Evolutionary conservation across 2,113 vertebrate species (phyloP), one percentile per base, ranked within the genome.

Genomic region (Cynopterus brachyotis): DNA sequence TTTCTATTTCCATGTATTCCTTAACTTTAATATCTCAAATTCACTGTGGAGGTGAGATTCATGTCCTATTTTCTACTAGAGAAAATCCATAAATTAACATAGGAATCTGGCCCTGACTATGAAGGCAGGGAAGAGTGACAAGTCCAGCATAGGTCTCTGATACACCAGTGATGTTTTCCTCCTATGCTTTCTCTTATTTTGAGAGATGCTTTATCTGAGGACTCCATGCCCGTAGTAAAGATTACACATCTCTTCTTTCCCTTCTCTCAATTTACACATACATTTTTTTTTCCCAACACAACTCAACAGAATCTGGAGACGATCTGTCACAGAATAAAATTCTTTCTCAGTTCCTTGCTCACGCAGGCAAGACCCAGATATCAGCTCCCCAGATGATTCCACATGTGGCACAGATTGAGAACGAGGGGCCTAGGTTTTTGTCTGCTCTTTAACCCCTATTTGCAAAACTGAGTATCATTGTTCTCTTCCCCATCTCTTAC

Each of bases 31-130:
- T 72, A 40, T 84, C 64, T 89, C n/a, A 40, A 78, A 73, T 79
- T 62, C 73, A 72, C 53, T 55, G 59, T 70, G 64, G n/a, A 96
- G 24, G 86, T 95, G 91, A 97, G 89, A 95, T 64, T 94, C 81
- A 83, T 62, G 86, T 84, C 72, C 64, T 89, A 64, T 42, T 91
- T 95, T 96, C 59, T 67, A 78, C 53, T 24, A 50, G 93, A 95
- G 59, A 97, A 89, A 87, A 88, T 80, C 45, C 82, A 76, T 95
- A 93, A 89, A 95, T 94, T 89, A 86, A 35, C 69, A 85, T 37
- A 35, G 24, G 32, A 30, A 11, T 59, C 79, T 66, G 22, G 16
- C 30, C 24, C 11, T 83, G 57, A 40, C 22, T 32, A 2, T 9
- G 30, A 81, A 88, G 70, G 22, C 59, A 67, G 59, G 76, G n/a